Base-by-base conservation (phyloP, 2,888 invertebrate genomes). In the Diplazon laetatorius region DNA sequence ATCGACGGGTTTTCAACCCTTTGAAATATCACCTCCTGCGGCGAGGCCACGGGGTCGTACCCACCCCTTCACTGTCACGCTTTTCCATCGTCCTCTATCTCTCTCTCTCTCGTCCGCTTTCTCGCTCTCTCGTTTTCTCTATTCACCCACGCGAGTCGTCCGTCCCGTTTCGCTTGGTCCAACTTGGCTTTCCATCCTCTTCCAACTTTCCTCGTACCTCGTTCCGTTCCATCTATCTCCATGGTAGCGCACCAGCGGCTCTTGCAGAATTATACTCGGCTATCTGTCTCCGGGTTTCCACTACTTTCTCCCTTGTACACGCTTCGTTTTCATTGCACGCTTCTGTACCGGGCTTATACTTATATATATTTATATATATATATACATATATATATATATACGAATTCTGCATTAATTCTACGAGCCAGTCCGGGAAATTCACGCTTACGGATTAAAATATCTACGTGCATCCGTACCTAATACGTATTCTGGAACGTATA, bases 1-100 rank as follows among this genome's bases (percentile, higher is more conserved):
- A 88, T 88, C 87, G 87, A 83, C 87, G 85, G 84, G 70, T 84
- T 86, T 86, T 84, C 83, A 72, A 81, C 80, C 74, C 82, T 84
- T 85, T 87, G 85, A 87, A 85, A 87, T 87, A 86, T 87, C 81
- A 80, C 80, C 78, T 6, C 63, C 52, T 52, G 63, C 50, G 60
- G 78, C 65, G 9, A 50, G 42, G 57, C 62, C 44, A 62, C 68
- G 35, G 50, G 55, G 46, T 75, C 46, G 75, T 66, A 59, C 50
- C 78, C 75, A 78, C 74, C 78, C 74, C 52, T 78, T 78, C 55
- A 52, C 65, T 74, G 78, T 78, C 46, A 55, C 20, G 30, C 52
- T 75, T 62, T 55, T 62, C 39, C 22, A 22, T 37, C 6, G 30
- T 6, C 2, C 30, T 30, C 30, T 30, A 2, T 30, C 30, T 30